These are phyloP conservation scores for Falcaria lacertinaria DNA, from an alignment of 2,888 invertebrate species.

Conservation along the genomic window DNA sequence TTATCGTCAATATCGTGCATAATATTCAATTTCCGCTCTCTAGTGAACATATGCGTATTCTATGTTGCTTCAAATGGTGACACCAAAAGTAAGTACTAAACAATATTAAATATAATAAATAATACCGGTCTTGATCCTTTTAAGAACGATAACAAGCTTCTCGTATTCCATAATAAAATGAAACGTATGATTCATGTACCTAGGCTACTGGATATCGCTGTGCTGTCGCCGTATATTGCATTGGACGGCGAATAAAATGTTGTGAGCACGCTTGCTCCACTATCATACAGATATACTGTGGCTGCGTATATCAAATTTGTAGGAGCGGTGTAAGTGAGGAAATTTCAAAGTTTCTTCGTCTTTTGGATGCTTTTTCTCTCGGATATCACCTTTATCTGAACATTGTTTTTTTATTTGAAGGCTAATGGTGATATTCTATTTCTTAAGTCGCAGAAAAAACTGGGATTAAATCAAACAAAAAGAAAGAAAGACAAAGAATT, in stretches of 20 bases:
- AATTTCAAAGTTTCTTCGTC: not conserved
- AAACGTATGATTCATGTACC: not conserved
- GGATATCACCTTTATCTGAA: too few species aligned
- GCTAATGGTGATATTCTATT: too few species aligned
- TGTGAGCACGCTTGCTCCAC: constrained; percentile 6
- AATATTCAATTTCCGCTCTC: too few species aligned
- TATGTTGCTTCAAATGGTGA: too few species aligned
- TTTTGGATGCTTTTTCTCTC: too few species aligned
- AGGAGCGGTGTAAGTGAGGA: not conserved
- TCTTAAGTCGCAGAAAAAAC: too few species aligned
- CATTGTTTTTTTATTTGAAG: too few species aligned
- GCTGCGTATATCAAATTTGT: constrained; percentile 6
- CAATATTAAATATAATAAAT: not conserved
- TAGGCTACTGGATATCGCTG: constrained; percentile 18
- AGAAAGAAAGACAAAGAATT: too few species aligned
- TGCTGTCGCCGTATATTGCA: constrained; percentile 20
- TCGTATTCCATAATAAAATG: not conserved
- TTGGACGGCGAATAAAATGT: not conserved
- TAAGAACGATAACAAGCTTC: not conserved
- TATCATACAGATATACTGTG: constrained; percentile 5
- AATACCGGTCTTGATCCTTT: not conserved
- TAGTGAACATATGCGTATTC: too few species aligned
- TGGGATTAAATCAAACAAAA: too few species aligned
- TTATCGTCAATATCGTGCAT: too few species aligned
- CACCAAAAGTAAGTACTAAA: too few species aligned